Evolutionary conservation across 2,797 vertebrate genomes (phyloP).

Genomic region (Xenopus petersii): DNA sequence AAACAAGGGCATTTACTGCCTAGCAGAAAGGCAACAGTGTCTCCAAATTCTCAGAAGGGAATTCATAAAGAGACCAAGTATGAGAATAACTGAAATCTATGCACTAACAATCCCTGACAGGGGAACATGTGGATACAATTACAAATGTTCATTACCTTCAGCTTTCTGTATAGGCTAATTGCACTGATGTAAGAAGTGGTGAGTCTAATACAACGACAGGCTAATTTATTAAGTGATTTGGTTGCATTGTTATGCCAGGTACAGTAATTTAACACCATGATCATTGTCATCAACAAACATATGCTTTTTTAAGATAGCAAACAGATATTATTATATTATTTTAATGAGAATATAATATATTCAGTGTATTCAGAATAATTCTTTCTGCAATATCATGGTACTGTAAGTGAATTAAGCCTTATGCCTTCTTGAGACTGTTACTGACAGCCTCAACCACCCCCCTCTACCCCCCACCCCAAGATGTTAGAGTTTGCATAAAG

Average conservation of each 20-base stretch:
- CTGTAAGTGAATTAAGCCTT: neutral
- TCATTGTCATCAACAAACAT: neutral
- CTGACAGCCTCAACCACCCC: too few species aligned
- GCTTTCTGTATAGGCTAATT: constrained; percentile 29
- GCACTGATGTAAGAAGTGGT: constrained; percentile 8
- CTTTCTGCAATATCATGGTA: neutral
- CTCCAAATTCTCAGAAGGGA: constrained; percentile 12
- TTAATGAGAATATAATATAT: constrained; percentile 17
- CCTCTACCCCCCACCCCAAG: neutral
- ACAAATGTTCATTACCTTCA: constrained; percentile 26
- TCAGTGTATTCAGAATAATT: neutral
- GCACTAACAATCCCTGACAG: constrained; percentile 24
- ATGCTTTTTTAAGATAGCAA: neutral
- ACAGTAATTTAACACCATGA: constrained; percentile 5
- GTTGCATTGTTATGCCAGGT: constrained; percentile 1
- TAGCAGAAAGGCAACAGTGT: constrained; percentile 6
- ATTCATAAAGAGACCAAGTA: constrained; percentile 31
- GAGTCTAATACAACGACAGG: constrained; percentile 7
- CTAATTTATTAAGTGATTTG: constrained; percentile 21
- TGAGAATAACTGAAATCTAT: constrained; percentile 23
- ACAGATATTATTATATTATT: constrained; percentile 1
- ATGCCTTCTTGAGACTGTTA: neutral
- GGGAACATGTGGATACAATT: constrained; percentile 40
- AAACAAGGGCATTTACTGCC: constrained; percentile 9
- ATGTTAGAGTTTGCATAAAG: constrained; percentile 8